Percentiles rank a stretch among this genome's conserved stretches.
Conservation (phyloP, 2,797 vertebrate genomes). For the Diceros bicornis region DNA sequence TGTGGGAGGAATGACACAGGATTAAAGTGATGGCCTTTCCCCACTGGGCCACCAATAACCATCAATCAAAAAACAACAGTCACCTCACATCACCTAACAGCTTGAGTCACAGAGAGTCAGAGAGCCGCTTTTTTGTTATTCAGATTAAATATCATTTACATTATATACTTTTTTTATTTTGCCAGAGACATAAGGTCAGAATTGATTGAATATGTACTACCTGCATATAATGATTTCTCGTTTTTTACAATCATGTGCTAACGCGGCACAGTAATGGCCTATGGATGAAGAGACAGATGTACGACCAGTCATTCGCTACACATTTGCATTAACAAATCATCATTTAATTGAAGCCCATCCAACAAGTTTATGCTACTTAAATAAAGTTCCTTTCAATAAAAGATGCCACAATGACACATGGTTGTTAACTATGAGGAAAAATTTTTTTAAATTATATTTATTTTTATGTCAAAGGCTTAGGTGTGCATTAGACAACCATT, state of each 20-base stretch:
- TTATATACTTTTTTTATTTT: slow-evolving; percentile 86
- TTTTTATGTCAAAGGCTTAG: slow-evolving; percentile 86
- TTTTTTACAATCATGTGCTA: slow-evolving; percentile 92
- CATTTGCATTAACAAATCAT: slow-evolving; percentile 94
- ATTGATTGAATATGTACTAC: slow-evolving; percentile 91
- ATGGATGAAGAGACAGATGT: slow-evolving; percentile 93
- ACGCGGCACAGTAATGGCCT: slow-evolving; percentile 91
- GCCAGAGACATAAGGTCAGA: slow-evolving; percentile 91
- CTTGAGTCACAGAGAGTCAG: slow-evolving; percentile 86
- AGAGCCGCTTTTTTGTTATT: slow-evolving; percentile 81
- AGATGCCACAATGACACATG: slow-evolving; percentile 89
- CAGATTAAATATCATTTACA: slow-evolving; percentile 89
- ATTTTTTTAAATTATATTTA: slow-evolving; percentile 81
- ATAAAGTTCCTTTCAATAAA: slow-evolving; percentile 93
- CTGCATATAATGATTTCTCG: slow-evolving; percentile 90
- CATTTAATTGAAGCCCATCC: slow-evolving; percentile 93
- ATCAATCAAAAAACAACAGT: slow-evolving; percentile 87
- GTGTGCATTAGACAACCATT: slow-evolving; percentile 84
- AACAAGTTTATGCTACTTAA: slow-evolving; percentile 94
- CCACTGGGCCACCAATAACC: slow-evolving; percentile 86
- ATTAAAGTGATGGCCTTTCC: slow-evolving; percentile 84
- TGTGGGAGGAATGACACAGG: slow-evolving; percentile 85
- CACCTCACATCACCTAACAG: slow-evolving; percentile 88
- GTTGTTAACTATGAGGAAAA: slow-evolving; percentile 87
- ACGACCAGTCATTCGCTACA: slow-evolving; percentile 91